Evolutionary conservation across 2,797 vertebrate species (phyloP).

Genomic region (Enteromius fasciolatus): DNA sequence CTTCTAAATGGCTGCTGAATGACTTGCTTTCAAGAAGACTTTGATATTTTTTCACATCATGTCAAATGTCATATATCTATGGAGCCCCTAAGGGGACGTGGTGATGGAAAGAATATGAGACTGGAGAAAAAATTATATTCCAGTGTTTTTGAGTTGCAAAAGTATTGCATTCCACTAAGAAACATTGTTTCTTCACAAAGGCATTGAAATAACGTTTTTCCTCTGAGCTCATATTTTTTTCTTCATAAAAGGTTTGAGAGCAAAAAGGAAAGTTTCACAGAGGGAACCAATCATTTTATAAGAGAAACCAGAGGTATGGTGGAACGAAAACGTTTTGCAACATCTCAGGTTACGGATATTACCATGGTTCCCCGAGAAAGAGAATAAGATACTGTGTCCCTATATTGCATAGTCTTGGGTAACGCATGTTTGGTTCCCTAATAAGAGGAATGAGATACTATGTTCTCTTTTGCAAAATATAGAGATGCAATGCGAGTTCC

Average conservation of each 20-base stretch:
- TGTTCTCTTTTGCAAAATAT: neutral
- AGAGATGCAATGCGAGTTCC: neutral
- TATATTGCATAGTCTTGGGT: neutral
- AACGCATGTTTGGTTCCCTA: neutral
- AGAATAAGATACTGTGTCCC: neutral
- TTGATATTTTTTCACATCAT: neutral
- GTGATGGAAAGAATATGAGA: neutral
- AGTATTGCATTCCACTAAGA: neutral
- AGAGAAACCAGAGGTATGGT: neutral
- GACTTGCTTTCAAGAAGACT: neutral
- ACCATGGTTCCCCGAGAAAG: neutral
- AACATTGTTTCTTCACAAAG: neutral
- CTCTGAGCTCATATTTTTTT: neutral
- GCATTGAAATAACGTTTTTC: neutral
- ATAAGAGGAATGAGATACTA: neutral
- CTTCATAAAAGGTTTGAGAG: neutral
- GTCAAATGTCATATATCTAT: neutral
- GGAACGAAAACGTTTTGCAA: neutral
- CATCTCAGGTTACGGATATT: neutral
- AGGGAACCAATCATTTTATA: neutral
- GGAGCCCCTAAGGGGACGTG: neutral
- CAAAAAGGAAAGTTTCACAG: neutral
- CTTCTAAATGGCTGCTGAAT: neutral
- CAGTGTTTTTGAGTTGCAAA: neutral
- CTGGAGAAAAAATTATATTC: neutral